These are phyloP conservation scores for Catocala fraxini DNA, from an alignment of 2,888 invertebrate genomes.

Conservation along the genomic window DNA sequence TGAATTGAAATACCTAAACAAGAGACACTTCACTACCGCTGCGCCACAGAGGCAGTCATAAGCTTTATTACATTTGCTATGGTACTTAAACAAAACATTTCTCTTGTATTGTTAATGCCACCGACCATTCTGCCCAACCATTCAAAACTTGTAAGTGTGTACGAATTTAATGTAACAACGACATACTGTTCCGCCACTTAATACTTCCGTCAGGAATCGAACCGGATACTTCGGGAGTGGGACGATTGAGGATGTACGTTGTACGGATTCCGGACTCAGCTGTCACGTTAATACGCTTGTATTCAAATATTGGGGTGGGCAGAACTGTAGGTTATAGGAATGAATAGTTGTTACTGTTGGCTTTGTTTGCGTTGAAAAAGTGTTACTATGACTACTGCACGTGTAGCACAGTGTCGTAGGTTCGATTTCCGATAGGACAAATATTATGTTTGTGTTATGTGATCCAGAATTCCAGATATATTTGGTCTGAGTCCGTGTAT, in stretches of 20 bases:
- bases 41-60: too few relatives aligned
- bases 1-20: too few relatives aligned
- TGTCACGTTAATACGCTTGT: conserved; percentile 2
- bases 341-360: too few relatives aligned
- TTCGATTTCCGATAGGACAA: too few relatives aligned
- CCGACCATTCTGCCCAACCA: conserved; percentile 7
- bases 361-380: too few relatives aligned
- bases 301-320: not conserved
- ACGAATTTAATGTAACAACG: conserved; percentile 45
- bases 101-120: not conserved
- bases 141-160: conserved; percentile 32
- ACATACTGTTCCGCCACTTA: conserved; percentile 35
- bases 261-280: conserved; percentile 43
- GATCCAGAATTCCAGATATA: too few relatives aligned
- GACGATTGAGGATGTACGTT: conserved; percentile 34
- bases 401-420: too few relatives aligned
- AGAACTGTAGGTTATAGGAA: not conserved
- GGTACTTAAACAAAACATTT: not conserved
- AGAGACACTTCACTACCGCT: too few relatives aligned
- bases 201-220: conserved; percentile 52
- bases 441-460: too few relatives aligned
- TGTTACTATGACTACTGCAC: too few relatives aligned
- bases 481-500: too few relatives aligned
- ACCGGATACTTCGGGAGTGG: conserved; percentile 42
- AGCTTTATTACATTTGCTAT: not conserved